A percentile compares a stretch with the other conserved stretches of the same genome.
phyloP scores from a whole-genome alignment of 2,113 vertebrate genomes.

The Psophia crepitans region DNA sequence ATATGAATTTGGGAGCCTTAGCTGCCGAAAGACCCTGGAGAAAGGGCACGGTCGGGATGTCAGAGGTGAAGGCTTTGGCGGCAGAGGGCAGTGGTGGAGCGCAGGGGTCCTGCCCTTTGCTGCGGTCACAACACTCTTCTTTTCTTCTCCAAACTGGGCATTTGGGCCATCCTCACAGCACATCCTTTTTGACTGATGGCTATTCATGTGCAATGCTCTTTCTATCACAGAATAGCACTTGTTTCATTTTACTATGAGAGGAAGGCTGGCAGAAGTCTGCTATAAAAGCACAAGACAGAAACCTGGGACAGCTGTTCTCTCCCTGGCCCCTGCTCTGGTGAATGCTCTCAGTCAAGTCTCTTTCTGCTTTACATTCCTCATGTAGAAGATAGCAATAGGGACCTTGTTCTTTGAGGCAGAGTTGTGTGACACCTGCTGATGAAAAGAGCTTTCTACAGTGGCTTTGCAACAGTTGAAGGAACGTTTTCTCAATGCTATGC shows the following conservation, averaged over 20 bases:
- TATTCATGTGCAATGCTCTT: not conserved
- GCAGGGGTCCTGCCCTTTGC: conserved; percentile 4
- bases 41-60: not conserved
- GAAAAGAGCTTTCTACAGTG: not conserved
- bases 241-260: not conserved
- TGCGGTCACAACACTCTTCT: not conserved
- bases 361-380: not conserved
- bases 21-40: not conserved
- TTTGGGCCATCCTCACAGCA: not conserved
- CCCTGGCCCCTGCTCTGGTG: not conserved
- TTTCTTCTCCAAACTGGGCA: not conserved
- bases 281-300: not conserved
- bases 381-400: not conserved
- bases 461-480: not conserved
- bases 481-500: not conserved
- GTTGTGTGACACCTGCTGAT: not conserved
- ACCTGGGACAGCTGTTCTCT: not conserved
- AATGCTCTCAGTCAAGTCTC: not conserved
- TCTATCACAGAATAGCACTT: not conserved
- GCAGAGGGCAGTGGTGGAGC: not conserved
- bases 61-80: not conserved
- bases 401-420: not conserved
- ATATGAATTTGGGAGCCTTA: not conserved
- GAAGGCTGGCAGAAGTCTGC: not conserved
- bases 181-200: conserved; percentile 18